Percentiles rank a stretch among this genome's conserved stretches.
These are phyloP conservation scores for Trichogramma pretiosum DNA, from an alignment of 1,140 invertebrate species.

Conservation along the genomic window DNA sequence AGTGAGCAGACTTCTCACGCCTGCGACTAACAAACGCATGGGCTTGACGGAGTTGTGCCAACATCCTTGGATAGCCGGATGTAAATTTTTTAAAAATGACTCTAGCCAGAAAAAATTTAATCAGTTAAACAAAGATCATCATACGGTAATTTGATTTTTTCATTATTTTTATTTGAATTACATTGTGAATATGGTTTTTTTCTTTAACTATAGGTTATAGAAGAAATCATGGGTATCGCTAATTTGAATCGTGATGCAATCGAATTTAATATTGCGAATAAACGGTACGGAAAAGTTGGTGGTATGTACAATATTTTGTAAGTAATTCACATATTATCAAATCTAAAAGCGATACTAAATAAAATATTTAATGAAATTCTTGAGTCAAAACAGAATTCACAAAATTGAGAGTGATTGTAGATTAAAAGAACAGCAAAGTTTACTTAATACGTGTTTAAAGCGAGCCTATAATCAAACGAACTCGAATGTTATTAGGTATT, in stretches of 20 bases:
- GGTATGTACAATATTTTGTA: constrained; percentile 29
- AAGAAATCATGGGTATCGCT: constrained; percentile 18
- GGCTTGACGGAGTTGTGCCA: constrained; percentile 41
- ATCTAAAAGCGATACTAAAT: no score
- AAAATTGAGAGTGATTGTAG: no score
- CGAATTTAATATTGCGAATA: constrained; percentile 17
- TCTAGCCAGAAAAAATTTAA: not conserved
- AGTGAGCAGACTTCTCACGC: constrained; percentile 40
- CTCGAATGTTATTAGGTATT: no score
- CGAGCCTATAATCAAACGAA: no score
- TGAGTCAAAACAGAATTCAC: no score
- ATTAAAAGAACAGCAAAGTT: no score
- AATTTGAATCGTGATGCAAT: constrained; percentile 9
- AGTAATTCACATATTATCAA: no score
- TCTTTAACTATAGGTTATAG: constrained; percentile 17
- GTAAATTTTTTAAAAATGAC: constrained; percentile 6
- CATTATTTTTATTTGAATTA: not conserved
- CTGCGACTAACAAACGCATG: constrained; percentile 39
- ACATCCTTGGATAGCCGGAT: constrained; percentile 40
- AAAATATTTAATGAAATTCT: no score
- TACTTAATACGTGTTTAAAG: no score
- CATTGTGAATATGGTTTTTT: not conserved
- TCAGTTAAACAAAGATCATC: not conserved
- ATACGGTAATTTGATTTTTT: not conserved
- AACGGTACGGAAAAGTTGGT: constrained; percentile 22